A percentile compares a stretch with the other conserved stretches of the same genome.
phyloP scores from a whole-genome alignment of 2,888 invertebrate species.

The Dinocampus coccinellae region DNA sequence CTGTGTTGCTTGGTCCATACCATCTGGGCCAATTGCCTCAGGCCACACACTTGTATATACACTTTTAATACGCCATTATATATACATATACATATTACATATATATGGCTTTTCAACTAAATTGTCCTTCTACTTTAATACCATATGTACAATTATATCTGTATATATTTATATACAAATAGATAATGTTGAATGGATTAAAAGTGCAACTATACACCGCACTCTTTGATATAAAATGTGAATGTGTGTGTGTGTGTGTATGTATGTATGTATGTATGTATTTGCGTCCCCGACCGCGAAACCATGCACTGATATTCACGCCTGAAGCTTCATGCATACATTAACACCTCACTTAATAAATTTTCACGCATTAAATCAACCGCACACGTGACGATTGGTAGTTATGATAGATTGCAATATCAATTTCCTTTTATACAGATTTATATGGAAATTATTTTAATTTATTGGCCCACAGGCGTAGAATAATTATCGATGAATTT shows the following conservation, averaged over 20 bases:
- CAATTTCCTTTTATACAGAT: background rate
- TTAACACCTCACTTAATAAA: conserved; percentile 20
- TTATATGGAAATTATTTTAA: conserved; percentile 5
- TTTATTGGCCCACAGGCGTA: background rate
- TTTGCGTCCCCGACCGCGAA: conserved; percentile 11
- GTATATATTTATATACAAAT: background rate
- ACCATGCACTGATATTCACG: background rate
- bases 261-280: background rate
- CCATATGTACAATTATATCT: background rate
- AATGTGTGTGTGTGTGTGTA: background rate
- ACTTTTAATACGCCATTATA: too few relatives aligned
- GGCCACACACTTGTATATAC: background rate
- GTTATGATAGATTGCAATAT: conserved; percentile 5
- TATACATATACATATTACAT: too few relatives aligned
- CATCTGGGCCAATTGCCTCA: conserved; percentile 25
- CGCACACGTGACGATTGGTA: background rate
- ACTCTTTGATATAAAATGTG: background rate
- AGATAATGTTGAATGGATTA: background rate
- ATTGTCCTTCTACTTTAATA: background rate
- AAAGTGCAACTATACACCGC: background rate
- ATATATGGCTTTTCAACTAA: background rate
- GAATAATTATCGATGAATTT: too few relatives aligned
- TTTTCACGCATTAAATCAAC: conserved; percentile 15
- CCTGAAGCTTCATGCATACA: background rate
- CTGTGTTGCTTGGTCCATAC: background rate